A percentile compares a stretch with the other conserved stretches of the same genome.
Conservation (phyloP, 37 sponge, comb jelly and placozoan species). For the Ianthella basta region DNA sequence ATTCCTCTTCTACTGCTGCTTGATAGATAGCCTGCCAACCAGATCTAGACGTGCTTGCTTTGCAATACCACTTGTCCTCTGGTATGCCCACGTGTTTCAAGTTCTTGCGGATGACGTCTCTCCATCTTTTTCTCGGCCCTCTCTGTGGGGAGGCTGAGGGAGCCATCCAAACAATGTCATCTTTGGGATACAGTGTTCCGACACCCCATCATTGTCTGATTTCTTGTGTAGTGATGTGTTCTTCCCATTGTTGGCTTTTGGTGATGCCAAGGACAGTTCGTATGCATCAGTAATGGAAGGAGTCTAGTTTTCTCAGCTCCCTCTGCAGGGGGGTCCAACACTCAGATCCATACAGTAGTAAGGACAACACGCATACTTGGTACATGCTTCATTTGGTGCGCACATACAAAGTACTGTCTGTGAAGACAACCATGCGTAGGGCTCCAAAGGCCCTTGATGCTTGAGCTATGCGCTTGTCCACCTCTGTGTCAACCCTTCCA, state of each 20-base stretch:
- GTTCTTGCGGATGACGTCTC: no score
- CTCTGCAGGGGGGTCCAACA: not conserved
- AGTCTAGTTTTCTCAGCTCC: not conserved
- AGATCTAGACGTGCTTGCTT: no score
- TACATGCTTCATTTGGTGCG: not conserved
- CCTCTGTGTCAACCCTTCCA: not conserved
- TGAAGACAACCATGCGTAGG: not conserved
- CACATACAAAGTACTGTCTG: not conserved
- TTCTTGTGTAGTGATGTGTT: not conserved
- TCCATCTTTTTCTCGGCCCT: no score
- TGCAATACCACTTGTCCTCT: no score
- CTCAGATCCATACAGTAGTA: not conserved
- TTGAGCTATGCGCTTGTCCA: not conserved
- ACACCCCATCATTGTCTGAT: not conserved
- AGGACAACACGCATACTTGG: not conserved
- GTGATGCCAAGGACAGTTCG: no score
- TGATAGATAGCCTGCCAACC: no score
- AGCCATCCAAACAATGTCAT: no score
- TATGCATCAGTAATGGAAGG: not conserved
- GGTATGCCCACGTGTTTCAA: no score
- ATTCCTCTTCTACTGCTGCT: no score
- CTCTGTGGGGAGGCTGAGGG: no score
- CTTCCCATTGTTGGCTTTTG: no score
- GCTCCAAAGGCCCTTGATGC: constrained; percentile 1
- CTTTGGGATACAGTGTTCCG: not conserved